phyloP scores from a whole-genome alignment of 2,888 invertebrate species.

The Philereme transversata region DNA sequence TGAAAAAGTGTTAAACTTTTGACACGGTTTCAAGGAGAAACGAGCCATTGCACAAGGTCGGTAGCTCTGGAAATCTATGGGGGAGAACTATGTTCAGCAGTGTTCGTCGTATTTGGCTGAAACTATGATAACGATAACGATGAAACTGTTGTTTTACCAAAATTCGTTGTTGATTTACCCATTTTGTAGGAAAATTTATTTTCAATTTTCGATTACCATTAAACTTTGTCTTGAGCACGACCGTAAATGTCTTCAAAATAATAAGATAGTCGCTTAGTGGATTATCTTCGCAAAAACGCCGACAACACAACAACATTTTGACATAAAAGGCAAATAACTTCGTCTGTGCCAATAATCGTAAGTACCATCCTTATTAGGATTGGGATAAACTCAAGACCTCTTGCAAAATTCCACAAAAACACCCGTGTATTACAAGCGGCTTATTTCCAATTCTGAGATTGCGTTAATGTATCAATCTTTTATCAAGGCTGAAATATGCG shows the following conservation, averaged over 20 bases:
- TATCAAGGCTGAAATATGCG: conserved; percentile 25
- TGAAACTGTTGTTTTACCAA: too few relatives aligned
- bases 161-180: too few relatives aligned
- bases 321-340: conserved; percentile 31
- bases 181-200: not conserved
- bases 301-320: conserved; percentile 19
- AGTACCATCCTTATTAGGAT: conserved; percentile 33
- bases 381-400: conserved; percentile 31
- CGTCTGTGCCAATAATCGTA: conserved; percentile 29
- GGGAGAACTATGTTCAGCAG: too few relatives aligned
- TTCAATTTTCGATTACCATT: conserved; percentile 2
- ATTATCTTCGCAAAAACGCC: conserved; percentile 22
- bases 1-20: too few relatives aligned
- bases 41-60: too few relatives aligned
- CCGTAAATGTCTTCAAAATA: conserved; percentile 12
- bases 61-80: too few relatives aligned
- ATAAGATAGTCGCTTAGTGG: conserved; percentile 6
- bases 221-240: conserved; percentile 9
- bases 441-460: conserved; percentile 30
- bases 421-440: conserved; percentile 19
- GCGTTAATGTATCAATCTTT: conserved; percentile 33
- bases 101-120: too few relatives aligned
- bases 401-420: conserved; percentile 30
- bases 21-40: too few relatives aligned
- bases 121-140: too few relatives aligned